These are phyloP conservation scores for Plecturocebus donacophilus DNA, from an alignment of 2,113 vertebrate genomes.

Conservation along the genomic window DNA sequence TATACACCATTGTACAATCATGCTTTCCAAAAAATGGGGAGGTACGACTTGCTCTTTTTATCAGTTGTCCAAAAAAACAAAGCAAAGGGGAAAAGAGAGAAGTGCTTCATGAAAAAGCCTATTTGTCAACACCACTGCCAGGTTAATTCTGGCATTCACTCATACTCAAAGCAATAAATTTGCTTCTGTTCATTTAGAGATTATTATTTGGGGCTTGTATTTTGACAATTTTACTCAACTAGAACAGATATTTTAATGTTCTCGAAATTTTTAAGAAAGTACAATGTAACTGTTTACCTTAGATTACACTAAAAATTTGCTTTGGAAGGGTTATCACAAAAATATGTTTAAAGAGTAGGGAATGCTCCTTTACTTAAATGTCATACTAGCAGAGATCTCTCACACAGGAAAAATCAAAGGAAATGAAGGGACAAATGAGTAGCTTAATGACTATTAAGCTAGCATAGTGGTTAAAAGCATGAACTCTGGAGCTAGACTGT, in stretches of 20 bases:
- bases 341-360: neutral
- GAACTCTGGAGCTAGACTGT: neutral
- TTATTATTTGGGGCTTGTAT: neutral
- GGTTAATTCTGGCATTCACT: conserved; percentile 46
- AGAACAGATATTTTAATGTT: neutral
- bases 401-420: neutral
- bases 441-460: neutral
- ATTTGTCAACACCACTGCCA: conserved; percentile 29
- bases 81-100: conserved; percentile 32
- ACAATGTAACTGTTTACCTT: neutral
- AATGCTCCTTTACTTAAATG: neutral
- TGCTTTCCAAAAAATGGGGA: neutral
- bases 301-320: neutral
- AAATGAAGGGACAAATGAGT: neutral
- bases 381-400: neutral
- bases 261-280: neutral
- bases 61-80: conserved; percentile 68
- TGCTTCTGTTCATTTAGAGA: conserved; percentile 45
- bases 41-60: conserved; percentile 56
- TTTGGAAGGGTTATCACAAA: neutral
- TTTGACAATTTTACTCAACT: conserved; percentile 31
- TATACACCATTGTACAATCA: neutral
- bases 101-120: neutral
- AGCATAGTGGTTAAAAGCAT: neutral
- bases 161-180: neutral